Evolutionary conservation across 2,113 vertebrate genomes (phyloP).

Genomic region (Sarotherodon lohbergeri): DNA sequence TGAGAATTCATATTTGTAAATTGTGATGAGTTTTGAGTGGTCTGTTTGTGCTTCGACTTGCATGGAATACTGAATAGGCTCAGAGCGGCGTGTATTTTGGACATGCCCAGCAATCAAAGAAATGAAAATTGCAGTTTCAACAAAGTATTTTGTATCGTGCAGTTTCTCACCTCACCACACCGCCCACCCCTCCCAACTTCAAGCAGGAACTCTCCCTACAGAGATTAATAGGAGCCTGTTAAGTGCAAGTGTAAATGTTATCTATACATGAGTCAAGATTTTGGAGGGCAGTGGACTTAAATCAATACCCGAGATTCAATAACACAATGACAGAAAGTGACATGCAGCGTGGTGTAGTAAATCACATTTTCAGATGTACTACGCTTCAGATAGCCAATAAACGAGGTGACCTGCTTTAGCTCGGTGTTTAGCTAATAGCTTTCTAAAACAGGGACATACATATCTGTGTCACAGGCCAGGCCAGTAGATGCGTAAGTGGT

Average conservation of each 20-base stretch:
- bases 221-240: constrained; percentile 30
- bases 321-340: constrained; percentile 15
- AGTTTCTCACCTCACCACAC: neutral
- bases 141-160: neutral
- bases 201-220: neutral
- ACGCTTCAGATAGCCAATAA: neutral
- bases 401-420: constrained; percentile 26
- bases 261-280: constrained; percentile 8
- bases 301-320: constrained; percentile 40
- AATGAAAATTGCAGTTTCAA: neutral
- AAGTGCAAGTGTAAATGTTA: neutral
- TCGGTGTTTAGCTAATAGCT: constrained; percentile 23
- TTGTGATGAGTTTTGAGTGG: neutral
- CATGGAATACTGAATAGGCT: neutral
- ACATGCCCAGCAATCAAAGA: neutral
- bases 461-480: neutral
- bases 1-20: neutral
- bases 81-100: neutral
- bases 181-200: neutral
- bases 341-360: neutral
- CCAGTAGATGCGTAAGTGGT: neutral
- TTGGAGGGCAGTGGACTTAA: neutral
- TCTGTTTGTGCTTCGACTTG: neutral
- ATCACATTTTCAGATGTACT: constrained; percentile 14
- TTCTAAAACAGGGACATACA: constrained; percentile 32